These are phyloP conservation scores for Delia radicum DNA, from an alignment of 1,140 invertebrate species.

Conservation along the genomic window DNA sequence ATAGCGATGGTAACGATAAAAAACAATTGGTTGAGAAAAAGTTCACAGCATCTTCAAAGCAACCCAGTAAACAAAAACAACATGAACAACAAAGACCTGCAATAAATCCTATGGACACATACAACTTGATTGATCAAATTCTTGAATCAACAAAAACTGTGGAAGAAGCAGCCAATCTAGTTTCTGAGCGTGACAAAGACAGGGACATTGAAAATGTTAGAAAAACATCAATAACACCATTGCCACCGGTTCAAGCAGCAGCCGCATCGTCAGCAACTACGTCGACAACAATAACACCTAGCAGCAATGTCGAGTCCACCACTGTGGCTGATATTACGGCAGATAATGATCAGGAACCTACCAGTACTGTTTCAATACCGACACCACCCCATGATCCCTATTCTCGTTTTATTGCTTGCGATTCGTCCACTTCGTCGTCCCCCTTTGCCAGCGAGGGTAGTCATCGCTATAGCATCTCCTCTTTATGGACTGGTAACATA, in stretches of 20 bases:
- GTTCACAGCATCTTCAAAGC: not conserved
- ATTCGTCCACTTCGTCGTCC: not conserved
- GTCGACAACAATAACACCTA: too few species aligned
- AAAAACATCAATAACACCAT: not conserved
- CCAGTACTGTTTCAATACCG: conserved; percentile 61
- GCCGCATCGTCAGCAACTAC: too few species aligned
- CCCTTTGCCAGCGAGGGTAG: not conserved
- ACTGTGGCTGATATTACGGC: conserved; percentile 33
- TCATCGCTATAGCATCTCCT: conserved; percentile 54
- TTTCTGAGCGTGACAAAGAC: conserved; percentile 31
- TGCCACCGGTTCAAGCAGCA: not conserved
- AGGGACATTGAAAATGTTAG: not conserved
- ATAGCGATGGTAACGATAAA: conserved; percentile 2
- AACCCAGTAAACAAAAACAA: not conserved
- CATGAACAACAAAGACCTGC: not conserved
- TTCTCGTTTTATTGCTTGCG: not conserved
- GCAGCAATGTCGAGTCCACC: not conserved
- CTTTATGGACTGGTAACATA: conserved; percentile 84
- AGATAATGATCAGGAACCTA: conserved; percentile 65
- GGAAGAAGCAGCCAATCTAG: conserved; percentile 46
- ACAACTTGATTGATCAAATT: conserved; percentile 51
- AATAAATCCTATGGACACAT: conserved; percentile 26
- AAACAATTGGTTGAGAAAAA: conserved; percentile 1
- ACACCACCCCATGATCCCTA: conserved; percentile 48
- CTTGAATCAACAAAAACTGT: conserved; percentile 48